Evolutionary conservation across 2,113 vertebrate genomes (phyloP), one percentile per base, ranked within the genome.

Genomic region (Pelmatolapia mariae): DNA sequence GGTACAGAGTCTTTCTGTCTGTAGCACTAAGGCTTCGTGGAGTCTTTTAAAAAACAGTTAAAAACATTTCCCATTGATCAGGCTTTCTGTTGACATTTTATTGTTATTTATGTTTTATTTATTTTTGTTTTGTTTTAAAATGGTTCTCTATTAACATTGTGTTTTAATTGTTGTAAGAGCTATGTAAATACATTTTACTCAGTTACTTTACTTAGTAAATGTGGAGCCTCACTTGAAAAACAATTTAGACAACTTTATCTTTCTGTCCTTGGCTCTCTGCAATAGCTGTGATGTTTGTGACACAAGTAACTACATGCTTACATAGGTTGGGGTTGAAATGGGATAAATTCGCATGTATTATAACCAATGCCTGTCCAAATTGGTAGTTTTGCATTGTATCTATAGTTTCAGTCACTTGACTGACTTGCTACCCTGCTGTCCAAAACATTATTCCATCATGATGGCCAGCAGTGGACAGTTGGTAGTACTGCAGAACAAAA

Each of bases 1-100:
- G 33, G 61, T 66, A 38, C 33, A 38, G 10, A 66, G 61, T 12
- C 33, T 1, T 66, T 66, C 33, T 66, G 18, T n/a, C 61, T 38
- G 18, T 66, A 66, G 6, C 31, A 38, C 33, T n/a, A 3, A 66
- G 10, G 4, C 18, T 66, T 18, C 0, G 0, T 66, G 31, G 6
- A 66, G 31, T 63, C 31, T 63, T 63, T 63, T 12, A 11, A 63
- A 36, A 36, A n/a, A 36, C 59, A 12, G 59, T 63, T 66, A 36
- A 66, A 66, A 66, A 66, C 18, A n/a, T 36, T 36, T n/a, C 12
- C 19, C 6, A 36, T 12, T 66, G 18, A 36, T n/a, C 61, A n/a
- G 4, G 10, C 36, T 66, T 66, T n/a, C 10, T 66, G 31, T n/a
- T 66, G 61, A 3, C 61, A 66, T 36, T 63, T 36, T 36, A 36